Evolutionary conservation across 2,113 vertebrate genomes (phyloP).

Genomic region (Myanophis thanlyinensis): DNA sequence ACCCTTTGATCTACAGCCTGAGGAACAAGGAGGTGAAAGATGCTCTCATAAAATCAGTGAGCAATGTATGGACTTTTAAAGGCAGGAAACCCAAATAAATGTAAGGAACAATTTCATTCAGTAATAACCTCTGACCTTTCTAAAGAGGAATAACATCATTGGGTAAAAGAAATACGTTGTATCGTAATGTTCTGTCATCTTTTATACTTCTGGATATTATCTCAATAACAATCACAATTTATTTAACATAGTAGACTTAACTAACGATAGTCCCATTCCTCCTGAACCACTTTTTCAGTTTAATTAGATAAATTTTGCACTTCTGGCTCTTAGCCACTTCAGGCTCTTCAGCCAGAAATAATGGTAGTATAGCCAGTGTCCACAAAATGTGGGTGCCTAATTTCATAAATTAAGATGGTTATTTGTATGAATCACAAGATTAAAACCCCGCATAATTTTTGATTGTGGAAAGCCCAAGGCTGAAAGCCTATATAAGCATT

Average conservation of each 20-base stretch:
- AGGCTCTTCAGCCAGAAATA: neutral
- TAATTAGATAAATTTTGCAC: neutral
- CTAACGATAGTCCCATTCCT: neutral
- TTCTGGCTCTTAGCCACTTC: neutral
- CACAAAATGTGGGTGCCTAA: neutral
- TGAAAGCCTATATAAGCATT: neutral
- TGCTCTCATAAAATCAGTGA: constrained; percentile 21
- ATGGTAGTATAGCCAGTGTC: neutral
- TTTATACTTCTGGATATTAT: neutral
- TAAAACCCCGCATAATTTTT: neutral
- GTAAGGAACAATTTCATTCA: neutral
- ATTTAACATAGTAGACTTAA: neutral
- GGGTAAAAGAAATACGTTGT: neutral
- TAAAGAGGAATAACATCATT: neutral
- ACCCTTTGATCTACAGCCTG: constrained; percentile 25
- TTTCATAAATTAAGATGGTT: neutral
- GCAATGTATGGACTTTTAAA: neutral
- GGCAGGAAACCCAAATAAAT: neutral
- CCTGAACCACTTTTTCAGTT: neutral
- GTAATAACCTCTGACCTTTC: neutral
- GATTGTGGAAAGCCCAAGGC: neutral
- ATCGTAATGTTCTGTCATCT: neutral
- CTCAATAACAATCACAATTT: neutral
- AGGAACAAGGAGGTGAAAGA: constrained; percentile 50
- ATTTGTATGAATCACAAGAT: neutral